Evolutionary conservation across 2,888 invertebrate species (phyloP).

Genomic region (Hypsopygia costalis): DNA sequence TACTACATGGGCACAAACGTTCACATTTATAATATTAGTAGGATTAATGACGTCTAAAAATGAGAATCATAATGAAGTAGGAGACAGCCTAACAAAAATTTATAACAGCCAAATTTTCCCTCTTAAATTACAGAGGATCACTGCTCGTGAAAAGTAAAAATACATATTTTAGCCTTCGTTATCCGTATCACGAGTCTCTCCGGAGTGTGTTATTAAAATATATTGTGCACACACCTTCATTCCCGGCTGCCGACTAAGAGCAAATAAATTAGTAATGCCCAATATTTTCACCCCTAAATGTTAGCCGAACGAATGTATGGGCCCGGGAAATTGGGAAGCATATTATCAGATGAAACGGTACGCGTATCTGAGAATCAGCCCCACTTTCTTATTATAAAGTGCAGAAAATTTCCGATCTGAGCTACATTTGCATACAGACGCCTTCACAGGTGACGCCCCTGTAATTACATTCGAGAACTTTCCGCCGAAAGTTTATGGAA

Average conservation of each 20-base stretch:
- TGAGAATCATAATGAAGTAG: conserved; percentile 18
- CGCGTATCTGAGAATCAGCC: conserved; percentile 45
- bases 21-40: too few relatives aligned
- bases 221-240: conserved; percentile 66
- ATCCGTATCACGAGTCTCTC: conserved; percentile 61
- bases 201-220: conserved; percentile 77
- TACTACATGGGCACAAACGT: too few relatives aligned
- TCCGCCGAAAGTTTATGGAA: conserved; percentile 58
- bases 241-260: conserved; percentile 44
- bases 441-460: conserved; percentile 70
- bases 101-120: conserved; percentile 36
- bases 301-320: conserved; percentile 65
- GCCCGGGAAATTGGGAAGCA: conserved; percentile 69
- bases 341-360: conserved; percentile 65
- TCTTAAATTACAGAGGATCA: conserved; percentile 49
- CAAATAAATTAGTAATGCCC: conserved; percentile 73
- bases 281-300: conserved; percentile 72
- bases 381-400: conserved; percentile 66
- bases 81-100: conserved; percentile 35
- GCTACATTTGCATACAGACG: conserved; percentile 67
- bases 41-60: too few relatives aligned
- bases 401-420: conserved; percentile 62
- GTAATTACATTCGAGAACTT: conserved; percentile 73
- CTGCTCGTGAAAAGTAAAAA: conserved; percentile 62
- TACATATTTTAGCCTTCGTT: conserved; percentile 65